These are phyloP conservation scores for Venustaconcha ellipsiformis DNA, from an alignment of 1,140 invertebrate genomes.

Conservation along the genomic window DNA sequence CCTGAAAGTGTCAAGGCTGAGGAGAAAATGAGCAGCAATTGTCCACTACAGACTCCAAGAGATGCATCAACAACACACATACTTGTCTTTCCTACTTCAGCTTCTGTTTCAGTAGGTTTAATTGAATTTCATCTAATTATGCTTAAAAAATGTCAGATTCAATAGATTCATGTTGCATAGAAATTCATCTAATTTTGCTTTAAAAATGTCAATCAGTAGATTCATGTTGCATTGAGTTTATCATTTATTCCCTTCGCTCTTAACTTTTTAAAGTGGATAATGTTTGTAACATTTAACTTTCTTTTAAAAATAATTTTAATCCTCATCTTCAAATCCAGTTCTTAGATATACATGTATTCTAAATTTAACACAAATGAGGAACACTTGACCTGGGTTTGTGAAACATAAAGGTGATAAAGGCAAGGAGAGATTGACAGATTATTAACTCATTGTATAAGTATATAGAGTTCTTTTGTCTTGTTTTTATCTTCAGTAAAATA, in stretches of 20 bases:
- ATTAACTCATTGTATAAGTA: neutral
- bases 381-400: neutral
- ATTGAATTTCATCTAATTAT: neutral
- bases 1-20: conserved; percentile 77
- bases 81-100: conserved; percentile 97
- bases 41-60: conserved; percentile 62
- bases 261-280: neutral
- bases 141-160: too few species aligned
- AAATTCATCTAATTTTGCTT: neutral
- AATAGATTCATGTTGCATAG: neutral
- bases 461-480: neutral
- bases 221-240: neutral
- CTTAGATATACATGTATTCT: too few species aligned
- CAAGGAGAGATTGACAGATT: neutral
- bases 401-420: neutral
- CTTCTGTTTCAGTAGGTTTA: conserved; percentile 86
- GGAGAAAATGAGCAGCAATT: conserved; percentile 64
- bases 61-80: conserved; percentile 98
- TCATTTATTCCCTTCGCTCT: neutral
- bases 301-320: too few species aligned
- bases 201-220: neutral
- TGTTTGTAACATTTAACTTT: neutral
- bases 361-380: too few species aligned
- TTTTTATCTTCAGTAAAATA: neutral
- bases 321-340: too few species aligned